Conservation (phyloP, 2,113 vertebrate species). For the Kobus ellipsiprymnus region DNA sequence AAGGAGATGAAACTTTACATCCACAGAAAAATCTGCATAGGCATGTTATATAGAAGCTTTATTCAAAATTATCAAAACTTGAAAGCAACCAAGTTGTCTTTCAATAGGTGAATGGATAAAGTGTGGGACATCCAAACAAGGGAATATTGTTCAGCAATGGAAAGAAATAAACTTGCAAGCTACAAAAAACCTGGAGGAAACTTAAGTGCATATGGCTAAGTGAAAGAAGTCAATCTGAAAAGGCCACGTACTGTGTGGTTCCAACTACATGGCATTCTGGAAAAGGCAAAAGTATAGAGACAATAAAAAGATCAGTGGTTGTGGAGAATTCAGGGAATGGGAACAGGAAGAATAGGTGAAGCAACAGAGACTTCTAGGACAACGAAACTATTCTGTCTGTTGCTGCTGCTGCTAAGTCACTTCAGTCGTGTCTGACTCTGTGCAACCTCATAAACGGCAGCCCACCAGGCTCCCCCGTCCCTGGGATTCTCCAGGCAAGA, state of each 20-base stretch:
- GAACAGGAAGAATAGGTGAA: not conserved
- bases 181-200: not conserved
- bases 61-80: not conserved
- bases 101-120: not conserved
- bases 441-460: accelerated
- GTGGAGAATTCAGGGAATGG: not conserved
- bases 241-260: not conserved
- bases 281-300: not conserved
- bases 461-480: too few species aligned
- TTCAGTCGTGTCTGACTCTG: too few species aligned
- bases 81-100: not conserved
- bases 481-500: too few species aligned
- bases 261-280: not conserved
- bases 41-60: not conserved
- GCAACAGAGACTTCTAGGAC: not conserved
- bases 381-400: not conserved
- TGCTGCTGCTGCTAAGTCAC: too few species aligned
- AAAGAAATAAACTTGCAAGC: not conserved
- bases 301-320: not conserved
- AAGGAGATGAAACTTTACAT: not conserved
- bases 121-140: not conserved
- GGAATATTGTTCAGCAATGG: not conserved
- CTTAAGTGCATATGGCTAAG: not conserved
- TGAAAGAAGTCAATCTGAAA: not conserved
- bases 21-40: not conserved